Evolutionary conservation across 1,140 invertebrate species (phyloP).

Genomic region (Nephila pilipes): DNA sequence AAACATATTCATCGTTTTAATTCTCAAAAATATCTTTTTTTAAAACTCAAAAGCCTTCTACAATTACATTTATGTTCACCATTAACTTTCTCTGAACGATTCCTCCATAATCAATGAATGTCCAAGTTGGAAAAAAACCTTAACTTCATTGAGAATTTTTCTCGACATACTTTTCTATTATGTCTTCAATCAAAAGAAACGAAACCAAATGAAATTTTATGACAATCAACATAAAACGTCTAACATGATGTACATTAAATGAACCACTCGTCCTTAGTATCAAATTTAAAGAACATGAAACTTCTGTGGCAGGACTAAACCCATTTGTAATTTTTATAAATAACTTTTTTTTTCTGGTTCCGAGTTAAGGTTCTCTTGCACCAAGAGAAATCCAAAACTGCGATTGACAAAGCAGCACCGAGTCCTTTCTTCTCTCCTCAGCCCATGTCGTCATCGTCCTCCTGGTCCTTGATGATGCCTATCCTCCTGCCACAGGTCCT

Average conservation of each 20-base stretch:
- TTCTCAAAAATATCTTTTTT: too few relatives aligned
- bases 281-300: not conserved
- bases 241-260: not conserved
- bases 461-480: slow-evolving; percentile 81
- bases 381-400: not conserved
- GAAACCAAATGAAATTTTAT: not conserved
- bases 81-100: too few relatives aligned
- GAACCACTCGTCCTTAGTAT: not conserved
- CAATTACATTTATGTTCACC: too few relatives aligned
- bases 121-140: too few relatives aligned
- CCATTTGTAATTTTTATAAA: not conserved
- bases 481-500: slow-evolving; percentile 85
- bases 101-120: too few relatives aligned
- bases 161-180: too few relatives aligned
- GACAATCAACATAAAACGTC: not conserved
- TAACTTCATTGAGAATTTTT: too few relatives aligned
- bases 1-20: too few relatives aligned
- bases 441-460: slow-evolving; percentile 79
- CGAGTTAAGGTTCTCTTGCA: not conserved
- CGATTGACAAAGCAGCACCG: not conserved
- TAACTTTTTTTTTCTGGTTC: not conserved
- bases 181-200: not conserved
- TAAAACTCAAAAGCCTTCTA: too few relatives aligned
- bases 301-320: not conserved
- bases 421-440: not conserved